phyloP scores from a whole-genome alignment of 2,113 vertebrate genomes.

The Notothenia rossii region DNA sequence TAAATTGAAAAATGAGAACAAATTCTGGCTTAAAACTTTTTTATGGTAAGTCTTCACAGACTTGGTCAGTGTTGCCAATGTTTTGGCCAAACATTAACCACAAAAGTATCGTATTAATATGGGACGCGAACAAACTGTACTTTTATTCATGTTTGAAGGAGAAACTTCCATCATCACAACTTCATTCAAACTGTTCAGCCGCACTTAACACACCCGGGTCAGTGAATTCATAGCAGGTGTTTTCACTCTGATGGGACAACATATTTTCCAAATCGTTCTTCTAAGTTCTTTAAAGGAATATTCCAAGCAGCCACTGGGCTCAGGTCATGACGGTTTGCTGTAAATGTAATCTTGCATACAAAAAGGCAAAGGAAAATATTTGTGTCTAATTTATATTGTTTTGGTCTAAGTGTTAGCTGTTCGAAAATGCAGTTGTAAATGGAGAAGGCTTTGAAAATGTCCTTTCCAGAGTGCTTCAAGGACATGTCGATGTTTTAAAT shows the following conservation, averaged over 20 bases:
- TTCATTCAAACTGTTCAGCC: neutral
- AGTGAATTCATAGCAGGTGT: neutral
- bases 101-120: neutral
- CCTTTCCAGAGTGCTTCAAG: neutral
- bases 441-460: neutral
- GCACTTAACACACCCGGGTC: neutral
- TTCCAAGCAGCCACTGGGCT: neutral
- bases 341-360: neutral
- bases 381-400: conserved; percentile 5
- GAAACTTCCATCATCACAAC: neutral
- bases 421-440: neutral
- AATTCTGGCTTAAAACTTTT: neutral
- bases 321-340: neutral
- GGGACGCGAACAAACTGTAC: neutral
- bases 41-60: neutral
- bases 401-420: neutral
- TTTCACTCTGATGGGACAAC: neutral
- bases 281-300: neutral
- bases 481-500: neutral
- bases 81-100: neutral
- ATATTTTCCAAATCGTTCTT: neutral
- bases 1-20: neutral
- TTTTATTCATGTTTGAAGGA: neutral
- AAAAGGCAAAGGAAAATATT: conserved; percentile 8
- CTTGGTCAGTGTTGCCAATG: too few relatives aligned